Conservation (phyloP, 2,113 vertebrate genomes). For the Varanus salvator region DNA sequence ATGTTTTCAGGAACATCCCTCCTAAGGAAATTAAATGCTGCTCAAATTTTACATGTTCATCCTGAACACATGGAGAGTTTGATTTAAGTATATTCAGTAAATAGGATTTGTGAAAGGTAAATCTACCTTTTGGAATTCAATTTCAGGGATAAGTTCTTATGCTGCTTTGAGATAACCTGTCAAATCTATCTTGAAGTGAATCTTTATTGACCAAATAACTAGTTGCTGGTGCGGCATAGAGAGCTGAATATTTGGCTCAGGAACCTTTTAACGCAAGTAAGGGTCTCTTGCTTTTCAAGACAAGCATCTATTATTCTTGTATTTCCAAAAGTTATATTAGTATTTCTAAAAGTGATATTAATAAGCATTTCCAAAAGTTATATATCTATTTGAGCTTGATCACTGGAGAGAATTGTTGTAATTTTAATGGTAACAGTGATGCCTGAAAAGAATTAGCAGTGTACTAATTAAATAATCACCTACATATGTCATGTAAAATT, state of each 20-base stretch:
- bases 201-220: neutral
- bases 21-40: too few relatives aligned
- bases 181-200: neutral
- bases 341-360: neutral
- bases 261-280: neutral
- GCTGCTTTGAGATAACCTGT: neutral
- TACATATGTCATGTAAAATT: neutral
- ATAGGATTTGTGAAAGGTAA: neutral
- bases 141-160: neutral
- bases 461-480: neutral
- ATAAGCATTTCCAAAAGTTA: neutral
- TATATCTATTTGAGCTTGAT: neutral
- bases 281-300: neutral
- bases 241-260: neutral
- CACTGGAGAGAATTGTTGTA: neutral
- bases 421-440: neutral
- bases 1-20: too few relatives aligned
- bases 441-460: neutral
- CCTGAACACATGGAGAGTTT: neutral
- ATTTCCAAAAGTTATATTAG: neutral
- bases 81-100: neutral
- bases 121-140: neutral
- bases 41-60: neutral
- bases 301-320: neutral
- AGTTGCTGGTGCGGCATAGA: neutral